Base-by-base conservation (phyloP, 1,140 invertebrate genomes). In the Rhynchophorus ferrugineus region DNA sequence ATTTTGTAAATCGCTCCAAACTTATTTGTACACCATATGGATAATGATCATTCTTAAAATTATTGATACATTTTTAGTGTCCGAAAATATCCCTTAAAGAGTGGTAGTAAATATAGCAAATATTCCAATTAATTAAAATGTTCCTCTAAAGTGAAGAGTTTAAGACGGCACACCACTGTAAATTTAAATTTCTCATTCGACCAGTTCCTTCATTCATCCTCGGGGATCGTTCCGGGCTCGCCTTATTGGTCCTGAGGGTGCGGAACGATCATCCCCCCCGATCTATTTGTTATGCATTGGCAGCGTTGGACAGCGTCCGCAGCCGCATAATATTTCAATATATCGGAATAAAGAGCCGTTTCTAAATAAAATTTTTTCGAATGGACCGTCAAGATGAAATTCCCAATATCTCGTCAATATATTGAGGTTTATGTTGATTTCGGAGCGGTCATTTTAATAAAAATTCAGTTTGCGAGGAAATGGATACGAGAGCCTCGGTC, bases 271-370 rank as follows among this genome's bases (percentile, higher is more conserved):
- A 53, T 46, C 51, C 50, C 46, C 49, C 37, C n/a, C n/a, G 47
- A 53, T 51, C 58, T 64, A 61, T 64, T 62, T 64, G 62, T 64
- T 62, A 64, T 64, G 62, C 62, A 63, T 63, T 63, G 60, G 60
- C 61, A 59, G 59, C 60, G 59, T 56, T 64, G 62, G 61, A 58
- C 60, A 62, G 38, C 60, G 61, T 53, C 60, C 60, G 53, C 58
- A 57, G 49, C 42, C 46, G 59, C 58, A 64, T 62, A 62, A 64
- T 64, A 64, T 64, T 61, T 64, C 62, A 62, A 62, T 62, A 64
- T 62, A 64, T 62, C 58, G 58, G 54, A 45, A 49, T 49, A 56
- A 49, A 48, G 42, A 48, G 41, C 36, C 24, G 53, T 49, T 58
- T 61, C 54, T 61, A 61, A 61, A 61, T 61, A 61, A 61, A 61